These are phyloP conservation scores for Galerucella pusilla DNA, from an alignment of 2,888 invertebrate genomes.

Conservation along the genomic window DNA sequence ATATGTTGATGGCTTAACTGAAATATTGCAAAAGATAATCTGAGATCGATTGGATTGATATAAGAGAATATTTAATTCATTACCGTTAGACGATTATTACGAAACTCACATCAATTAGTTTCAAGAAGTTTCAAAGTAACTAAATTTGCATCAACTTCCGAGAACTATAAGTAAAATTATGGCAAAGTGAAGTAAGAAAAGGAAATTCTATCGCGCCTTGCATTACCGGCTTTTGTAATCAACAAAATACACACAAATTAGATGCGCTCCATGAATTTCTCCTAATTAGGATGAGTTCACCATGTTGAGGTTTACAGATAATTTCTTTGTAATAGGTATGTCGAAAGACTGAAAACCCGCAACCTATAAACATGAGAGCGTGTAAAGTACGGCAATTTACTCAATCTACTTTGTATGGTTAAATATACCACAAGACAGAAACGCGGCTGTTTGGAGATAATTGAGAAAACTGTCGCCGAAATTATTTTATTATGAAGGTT, in stretches of 20 bases:
- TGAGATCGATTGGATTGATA: background rate
- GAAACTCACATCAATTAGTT: conserved; percentile 6
- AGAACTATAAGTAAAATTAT: background rate
- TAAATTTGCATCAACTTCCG: conserved; percentile 9
- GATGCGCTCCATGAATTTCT: conserved; percentile 8
- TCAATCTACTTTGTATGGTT: background rate
- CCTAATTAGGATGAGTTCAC: conserved; percentile 5
- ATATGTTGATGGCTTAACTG: background rate
- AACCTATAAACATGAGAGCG: background rate
- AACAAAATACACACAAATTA: conserved; percentile 5
- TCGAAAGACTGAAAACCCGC: background rate
- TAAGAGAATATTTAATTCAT: background rate
- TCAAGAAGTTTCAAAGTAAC: background rate
- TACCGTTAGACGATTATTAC: conserved; percentile 2
- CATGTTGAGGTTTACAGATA: background rate
- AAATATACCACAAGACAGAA: background rate
- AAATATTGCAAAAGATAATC: background rate
- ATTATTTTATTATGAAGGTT: background rate
- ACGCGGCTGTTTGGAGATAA: background rate
- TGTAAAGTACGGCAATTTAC: too few relatives aligned
- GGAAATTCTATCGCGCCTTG: background rate
- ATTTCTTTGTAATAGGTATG: background rate
- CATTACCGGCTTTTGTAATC: background rate
- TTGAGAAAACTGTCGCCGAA: background rate
- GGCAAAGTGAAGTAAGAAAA: background rate